Base-by-base conservation (phyloP, 2,888 invertebrate species). In the Chrysolina oricalcia region DNA sequence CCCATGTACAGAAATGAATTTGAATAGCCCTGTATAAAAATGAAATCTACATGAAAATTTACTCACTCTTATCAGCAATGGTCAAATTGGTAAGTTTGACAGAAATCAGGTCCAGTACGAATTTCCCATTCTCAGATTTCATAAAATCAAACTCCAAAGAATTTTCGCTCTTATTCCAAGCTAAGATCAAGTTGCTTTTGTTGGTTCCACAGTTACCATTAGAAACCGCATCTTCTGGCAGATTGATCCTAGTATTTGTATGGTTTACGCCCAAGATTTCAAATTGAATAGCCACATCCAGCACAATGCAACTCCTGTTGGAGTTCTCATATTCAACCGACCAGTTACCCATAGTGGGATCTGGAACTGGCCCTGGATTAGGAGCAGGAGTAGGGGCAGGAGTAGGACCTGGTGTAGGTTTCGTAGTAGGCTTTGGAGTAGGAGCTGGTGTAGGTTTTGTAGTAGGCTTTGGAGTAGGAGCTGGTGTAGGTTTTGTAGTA, bases 231-330 rank as follows among this genome's bases (percentile, higher is more conserved):
- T 84, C 85, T 10, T 74, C 70, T 27, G 92, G 92, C 62, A 92
- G 78, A 79, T 90, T 89, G 66, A 90, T 86, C 50, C 73, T 75
- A 43, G 75, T 13, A 19, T 53, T 41, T 4, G 75, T 77, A 35
- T 81, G 80, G 72, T 85, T 85, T 75, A 85, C 84, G 75, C 89
- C 89, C 48, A 89, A 89, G 69, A 95, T 86, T 79, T 92, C 92
- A 72, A 95, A 87, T 84, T 92, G 91, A 6, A 92, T 90, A 0
- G 94, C 93, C 90, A 94, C 92, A 87, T 92, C 89, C 9, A 93
- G 87, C 66, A 93, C 84, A 35, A 95, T 91, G 83, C 95, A 95
- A 8, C 92, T 91, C 0, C 71, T 75, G 41, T 84, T 85, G 13
- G 78, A 70, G 23, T 56, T 35, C 56, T 90, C 88, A 65, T 82